Percentiles rank a stretch among this genome's conserved stretches.
Evolutionary conservation across 1,140 invertebrate genomes (phyloP).

Genomic region (Brachionus angularis): DNA sequence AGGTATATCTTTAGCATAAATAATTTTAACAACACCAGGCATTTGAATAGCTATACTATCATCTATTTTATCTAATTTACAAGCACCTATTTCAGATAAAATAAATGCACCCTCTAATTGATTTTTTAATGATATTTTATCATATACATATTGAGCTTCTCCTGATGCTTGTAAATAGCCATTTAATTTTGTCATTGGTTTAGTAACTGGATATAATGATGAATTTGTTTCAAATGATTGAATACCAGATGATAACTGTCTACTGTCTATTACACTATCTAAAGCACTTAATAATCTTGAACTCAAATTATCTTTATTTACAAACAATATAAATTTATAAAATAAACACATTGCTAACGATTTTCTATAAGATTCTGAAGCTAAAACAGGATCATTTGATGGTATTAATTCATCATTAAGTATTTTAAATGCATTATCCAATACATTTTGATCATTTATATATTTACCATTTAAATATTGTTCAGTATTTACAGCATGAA

Average conservation of each 20-base stretch:
- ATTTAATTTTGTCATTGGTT: constrained; percentile 73
- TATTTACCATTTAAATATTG: constrained; percentile 63
- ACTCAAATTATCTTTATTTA: neutral
- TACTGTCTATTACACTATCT: constrained; percentile 47
- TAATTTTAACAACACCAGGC: constrained; percentile 50
- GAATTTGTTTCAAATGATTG: constrained; percentile 71
- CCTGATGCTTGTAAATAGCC: constrained; percentile 61
- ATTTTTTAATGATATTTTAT: constrained; percentile 52
- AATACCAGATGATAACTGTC: constrained; percentile 67
- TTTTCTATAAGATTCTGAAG: constrained; percentile 64
- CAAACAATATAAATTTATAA: constrained; percentile 62
- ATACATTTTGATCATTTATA: constrained; percentile 60
- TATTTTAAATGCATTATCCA: constrained; percentile 63
- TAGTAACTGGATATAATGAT: constrained; percentile 71
- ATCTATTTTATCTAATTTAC: constrained; percentile 49
- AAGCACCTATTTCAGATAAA: constrained; percentile 54
- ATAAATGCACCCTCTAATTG: constrained; percentile 59
- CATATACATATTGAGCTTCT: constrained; percentile 60
- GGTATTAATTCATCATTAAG: constrained; percentile 66
- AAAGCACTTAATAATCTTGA: constrained; percentile 46
- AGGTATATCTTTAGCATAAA: constrained; percentile 53
- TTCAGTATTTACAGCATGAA: constrained; percentile 68
- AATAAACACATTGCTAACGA: constrained; percentile 67
- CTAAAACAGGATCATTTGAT: constrained; percentile 62
- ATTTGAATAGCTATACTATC: constrained; percentile 31